Base-by-base conservation (phyloP, 2,888 invertebrate genomes). In the Amaurobius ferox region DNA sequence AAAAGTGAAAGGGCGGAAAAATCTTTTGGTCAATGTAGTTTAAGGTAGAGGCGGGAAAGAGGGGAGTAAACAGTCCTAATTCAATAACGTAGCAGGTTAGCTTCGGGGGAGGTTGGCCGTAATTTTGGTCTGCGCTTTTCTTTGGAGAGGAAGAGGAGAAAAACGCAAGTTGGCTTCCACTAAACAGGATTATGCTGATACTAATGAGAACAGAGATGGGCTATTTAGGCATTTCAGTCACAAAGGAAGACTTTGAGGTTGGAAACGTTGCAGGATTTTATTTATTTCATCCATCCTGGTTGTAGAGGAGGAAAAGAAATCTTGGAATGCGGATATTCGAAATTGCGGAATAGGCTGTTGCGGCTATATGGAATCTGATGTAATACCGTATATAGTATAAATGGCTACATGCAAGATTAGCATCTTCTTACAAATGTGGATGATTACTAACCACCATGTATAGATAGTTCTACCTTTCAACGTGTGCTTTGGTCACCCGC, bases 191-290 rank as follows among this genome's bases (percentile, higher is more conserved):
- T 86, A 86, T 68, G 64, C 11, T 62, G 85, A 68, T 73, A 74
- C 79, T 86, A 86, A 86, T 86, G 78, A 86, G 85, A 78, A 62
- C 66, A 61, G 77, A 81, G 81, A 74, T 81, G 81, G 81, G 85
- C 72, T 72, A 85, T 78, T 86, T 86, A 40, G 62, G 67, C 72
- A 72, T 66, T 72, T 78, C 74, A n/a, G n/a, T n/a, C n/a, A n/a
- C n/a, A n/a, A n/a, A n/a, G n/a, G n/a, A n/a, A n/a, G n/a, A 40
- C 71, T 62, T 71, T 72, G 32, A 48, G 26, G 81, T 30, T 13
- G 16, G n/a, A n/a, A 32, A 64, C 23, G 35, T 35, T 35, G 35
- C 6, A 35, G 6, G 35, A 35, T 35, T 35, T 35, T 35, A 35
- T 35, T 35, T 35, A 35, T 35, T 7, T 9, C 9, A 9, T 5